phyloP scores from a whole-genome alignment of 2,888 invertebrate genomes.

The Amphimallon solstitiale region DNA sequence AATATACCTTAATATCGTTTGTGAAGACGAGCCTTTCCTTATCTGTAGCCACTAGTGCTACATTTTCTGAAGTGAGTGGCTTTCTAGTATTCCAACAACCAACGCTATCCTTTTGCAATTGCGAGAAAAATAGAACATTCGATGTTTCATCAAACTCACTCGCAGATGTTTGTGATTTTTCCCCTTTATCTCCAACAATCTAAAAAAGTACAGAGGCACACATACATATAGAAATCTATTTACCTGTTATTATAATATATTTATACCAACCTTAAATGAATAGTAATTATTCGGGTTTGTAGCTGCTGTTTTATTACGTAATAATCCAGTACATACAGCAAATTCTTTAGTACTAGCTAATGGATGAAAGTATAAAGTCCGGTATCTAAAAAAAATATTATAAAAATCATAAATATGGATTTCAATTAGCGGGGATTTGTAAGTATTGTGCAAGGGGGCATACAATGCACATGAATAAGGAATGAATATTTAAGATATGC shows the following conservation, averaged over 20 bases:
- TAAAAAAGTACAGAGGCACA: constrained; percentile 54
- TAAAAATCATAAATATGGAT: no score
- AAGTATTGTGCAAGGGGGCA: no score
- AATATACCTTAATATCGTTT: constrained; percentile 76
- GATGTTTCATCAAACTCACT: constrained; percentile 76
- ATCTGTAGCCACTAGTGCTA: constrained; percentile 75
- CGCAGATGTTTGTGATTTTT: constrained; percentile 77
- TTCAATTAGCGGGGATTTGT: no score
- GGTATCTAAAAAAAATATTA: constrained; percentile 64
- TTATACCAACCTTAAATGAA: constrained; percentile 73
- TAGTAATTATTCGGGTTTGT: constrained; percentile 74
- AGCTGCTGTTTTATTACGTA: constrained; percentile 78
- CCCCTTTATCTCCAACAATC: constrained; percentile 77
- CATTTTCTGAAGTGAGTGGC: constrained; percentile 72
- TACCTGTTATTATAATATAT: constrained; percentile 6
- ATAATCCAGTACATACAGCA: constrained; percentile 76
- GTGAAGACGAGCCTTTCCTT: constrained; percentile 77
- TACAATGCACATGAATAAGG: no score
- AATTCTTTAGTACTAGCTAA: constrained; percentile 84
- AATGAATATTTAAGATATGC: no score
- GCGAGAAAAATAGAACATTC: constrained; percentile 79
- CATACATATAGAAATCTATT: constrained; percentile 8
- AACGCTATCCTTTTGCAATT: constrained; percentile 80
- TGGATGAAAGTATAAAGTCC: constrained; percentile 84
- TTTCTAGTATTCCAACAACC: constrained; percentile 83